Conservation (phyloP, 2,888 invertebrate species). For the Vanessa cardui region DNA sequence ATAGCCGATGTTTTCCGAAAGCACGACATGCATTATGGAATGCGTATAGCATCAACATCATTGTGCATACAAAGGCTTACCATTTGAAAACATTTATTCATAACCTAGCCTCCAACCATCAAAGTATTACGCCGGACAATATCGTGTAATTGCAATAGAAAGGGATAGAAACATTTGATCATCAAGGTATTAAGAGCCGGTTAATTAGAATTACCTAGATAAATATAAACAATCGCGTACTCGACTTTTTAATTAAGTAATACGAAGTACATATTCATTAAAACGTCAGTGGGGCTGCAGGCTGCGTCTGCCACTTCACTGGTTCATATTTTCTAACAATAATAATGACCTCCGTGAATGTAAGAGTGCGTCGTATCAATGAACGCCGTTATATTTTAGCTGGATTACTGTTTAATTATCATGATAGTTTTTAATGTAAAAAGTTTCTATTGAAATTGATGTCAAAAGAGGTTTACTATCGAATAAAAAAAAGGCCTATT, state of each 20-base stretch:
- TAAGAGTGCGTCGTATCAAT: background rate
- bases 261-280: slow-evolving; percentile 14
- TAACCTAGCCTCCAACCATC: too few species aligned
- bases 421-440: background rate
- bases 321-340: slow-evolving; percentile 11
- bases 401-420: slow-evolving; percentile 6
- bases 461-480: too few species aligned
- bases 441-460: too few species aligned
- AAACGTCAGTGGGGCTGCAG: slow-evolving; percentile 5
- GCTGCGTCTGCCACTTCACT: slow-evolving; percentile 7
- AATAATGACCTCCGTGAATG: slow-evolving; percentile 16
- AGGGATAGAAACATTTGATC: background rate
- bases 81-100: too few species aligned
- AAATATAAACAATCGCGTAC: slow-evolving; percentile 6
- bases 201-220: background rate
- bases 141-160: too few species aligned
- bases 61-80: too few species aligned
- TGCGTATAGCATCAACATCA: too few species aligned
- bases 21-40: too few species aligned
- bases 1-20: too few species aligned
- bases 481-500: too few species aligned
- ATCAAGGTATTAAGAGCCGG: too few species aligned
- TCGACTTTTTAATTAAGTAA: slow-evolving; percentile 23
- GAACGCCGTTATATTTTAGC: background rate
- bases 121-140: too few species aligned